Evolutionary conservation across 2,797 vertebrate genomes (phyloP), one percentile per base, ranked within the genome.

Genomic region (Petrocephalus sullivani): DNA sequence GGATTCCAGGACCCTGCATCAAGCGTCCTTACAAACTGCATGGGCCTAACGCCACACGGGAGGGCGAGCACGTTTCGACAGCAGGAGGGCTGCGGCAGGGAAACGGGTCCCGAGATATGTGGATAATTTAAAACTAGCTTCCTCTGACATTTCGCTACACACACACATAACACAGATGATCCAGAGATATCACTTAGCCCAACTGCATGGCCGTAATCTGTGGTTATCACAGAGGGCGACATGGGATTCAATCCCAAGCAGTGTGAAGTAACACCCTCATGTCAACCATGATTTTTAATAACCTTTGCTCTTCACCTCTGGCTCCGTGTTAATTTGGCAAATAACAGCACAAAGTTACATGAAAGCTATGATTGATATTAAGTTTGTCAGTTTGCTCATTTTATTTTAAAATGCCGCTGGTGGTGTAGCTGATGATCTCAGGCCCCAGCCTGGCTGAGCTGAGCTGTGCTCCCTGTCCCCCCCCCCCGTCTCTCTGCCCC

Each of bases 351-450:
- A 94, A 94, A 93, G 94, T 95, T 87, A 83, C 91, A 93, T 91
- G 91, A 91, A 91, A 93, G 91, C 90, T 90, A 91, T 93, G 78
- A 82, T 60, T 88, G 60, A 67, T 88, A 46, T 61, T 41, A 93
- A 92, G 92, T 93, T 91, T 89, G 90, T 89, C 90, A 91, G 92
- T 93, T 94, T 95, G 93, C 95, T 94, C 94, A 93, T 94, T 91
- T 92, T 88, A 61, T 57, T 28, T 61, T 51, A 21, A 51, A 51
- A 84, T 53, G 81, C 49, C 28, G 81, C 51, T 51, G 51, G 81
- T 46, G 33, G 16, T 37, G 54, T 10, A 85, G 8, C 9, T 14
- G 83, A 28, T 85, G 16, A 85, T 85, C 83, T 28, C 83, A 28
- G 53, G 28, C 84, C 0, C 54, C 16, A 2, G 19, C 54, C 23